These are phyloP conservation scores for Forbesichthys papilliferus DNA, from an alignment of 2,113 vertebrate genomes.

Conservation along the genomic window DNA sequence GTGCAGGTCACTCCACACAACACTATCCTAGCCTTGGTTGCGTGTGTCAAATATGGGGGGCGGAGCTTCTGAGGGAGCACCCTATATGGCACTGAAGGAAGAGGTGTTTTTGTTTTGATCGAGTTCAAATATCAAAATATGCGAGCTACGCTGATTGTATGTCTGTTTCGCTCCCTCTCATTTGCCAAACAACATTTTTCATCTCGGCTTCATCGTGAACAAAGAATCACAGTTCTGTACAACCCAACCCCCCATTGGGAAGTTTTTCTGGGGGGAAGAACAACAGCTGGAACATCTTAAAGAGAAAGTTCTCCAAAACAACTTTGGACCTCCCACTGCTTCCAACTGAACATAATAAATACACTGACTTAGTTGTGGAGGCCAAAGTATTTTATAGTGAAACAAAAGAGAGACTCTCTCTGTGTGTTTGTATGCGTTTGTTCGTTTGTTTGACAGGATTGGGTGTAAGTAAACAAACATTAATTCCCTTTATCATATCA, in stretches of 20 bases:
- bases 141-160: too few species aligned
- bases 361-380: constrained; percentile 24
- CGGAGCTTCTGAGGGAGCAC: too few species aligned
- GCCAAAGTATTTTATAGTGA: constrained; percentile 10
- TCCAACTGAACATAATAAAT: constrained; percentile 16
- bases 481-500: constrained; percentile 37
- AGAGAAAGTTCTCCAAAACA: constrained; percentile 3
- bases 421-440: not conserved
- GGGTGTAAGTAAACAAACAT: not conserved
- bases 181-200: constrained; percentile 6
- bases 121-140: too few species aligned
- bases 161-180: not conserved
- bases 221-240: constrained; percentile 11
- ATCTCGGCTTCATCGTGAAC: not conserved
- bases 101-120: too few species aligned
- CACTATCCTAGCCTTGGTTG: too few species aligned
- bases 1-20: too few species aligned
- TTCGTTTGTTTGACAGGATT: constrained; percentile 18
- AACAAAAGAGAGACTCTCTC: constrained; percentile 6
- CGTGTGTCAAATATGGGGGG: too few species aligned
- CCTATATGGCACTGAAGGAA: too few species aligned
- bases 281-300: constrained; percentile 16
- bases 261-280: not conserved
- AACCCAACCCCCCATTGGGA: constrained; percentile 12
- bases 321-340: not conserved